phyloP scores from a whole-genome alignment of 2,888 invertebrate species.

The Melieria crassipennis region DNA sequence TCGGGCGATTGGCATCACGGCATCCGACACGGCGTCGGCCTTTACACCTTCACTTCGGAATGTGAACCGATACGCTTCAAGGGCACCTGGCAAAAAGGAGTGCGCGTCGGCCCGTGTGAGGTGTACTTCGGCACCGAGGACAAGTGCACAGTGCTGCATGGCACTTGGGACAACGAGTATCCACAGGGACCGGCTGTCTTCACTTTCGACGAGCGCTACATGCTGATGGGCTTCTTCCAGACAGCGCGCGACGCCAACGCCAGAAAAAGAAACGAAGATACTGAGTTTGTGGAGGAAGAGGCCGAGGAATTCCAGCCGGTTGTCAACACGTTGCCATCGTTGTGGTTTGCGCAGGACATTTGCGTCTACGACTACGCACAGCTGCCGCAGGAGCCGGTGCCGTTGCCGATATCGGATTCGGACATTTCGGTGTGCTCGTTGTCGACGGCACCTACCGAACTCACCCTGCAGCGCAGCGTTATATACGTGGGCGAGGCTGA shows the following conservation, averaged over 20 bases:
- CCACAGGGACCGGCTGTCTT: slow-evolving; percentile 81
- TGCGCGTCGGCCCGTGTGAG: slow-evolving; percentile 80
- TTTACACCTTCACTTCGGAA: slow-evolving; percentile 73
- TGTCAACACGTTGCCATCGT: slow-evolving; percentile 61
- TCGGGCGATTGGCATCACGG: slow-evolving; percentile 79
- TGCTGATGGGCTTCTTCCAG: slow-evolving; percentile 79
- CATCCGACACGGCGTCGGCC: slow-evolving; percentile 77
- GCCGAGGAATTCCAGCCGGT: slow-evolving; percentile 52
- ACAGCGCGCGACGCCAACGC: slow-evolving; percentile 28
- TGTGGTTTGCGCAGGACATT: slow-evolving; percentile 77
- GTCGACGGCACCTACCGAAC: slow-evolving; percentile 45
- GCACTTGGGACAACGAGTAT: slow-evolving; percentile 75
- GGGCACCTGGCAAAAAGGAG: slow-evolving; percentile 81
- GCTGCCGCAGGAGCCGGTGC: slow-evolving; percentile 76
- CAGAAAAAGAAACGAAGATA: slow-evolving; percentile 35
- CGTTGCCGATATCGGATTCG: slow-evolving; percentile 74
- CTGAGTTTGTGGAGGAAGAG: slow-evolving; percentile 30
- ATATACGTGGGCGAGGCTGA: slow-evolving; percentile 51
- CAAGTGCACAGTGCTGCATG: slow-evolving; percentile 69
- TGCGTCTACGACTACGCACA: slow-evolving; percentile 75
- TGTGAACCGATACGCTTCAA: slow-evolving; percentile 68
- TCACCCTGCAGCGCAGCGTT: slow-evolving; percentile 43
- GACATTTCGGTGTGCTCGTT: slow-evolving; percentile 60
- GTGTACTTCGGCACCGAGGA: slow-evolving; percentile 74
- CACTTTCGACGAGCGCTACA: slow-evolving; percentile 78